Percentiles rank a stretch among this genome's conserved stretches.
These are phyloP conservation scores for Thymallus thymallus DNA, from an alignment of 2,113 vertebrate species.

Conservation along the genomic window DNA sequence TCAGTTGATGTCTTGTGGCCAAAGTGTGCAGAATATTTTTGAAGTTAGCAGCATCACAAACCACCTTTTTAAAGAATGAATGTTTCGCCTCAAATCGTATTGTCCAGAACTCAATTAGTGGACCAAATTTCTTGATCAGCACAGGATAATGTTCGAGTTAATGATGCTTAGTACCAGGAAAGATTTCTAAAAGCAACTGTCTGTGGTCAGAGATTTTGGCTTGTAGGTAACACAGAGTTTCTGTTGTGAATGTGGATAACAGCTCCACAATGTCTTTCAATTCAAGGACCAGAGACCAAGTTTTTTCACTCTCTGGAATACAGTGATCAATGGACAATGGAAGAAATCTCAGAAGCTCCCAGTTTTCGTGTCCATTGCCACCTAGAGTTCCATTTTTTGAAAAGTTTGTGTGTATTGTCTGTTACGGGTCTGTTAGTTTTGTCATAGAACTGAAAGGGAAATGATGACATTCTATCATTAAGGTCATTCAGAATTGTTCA, in stretches of 20 bases:
- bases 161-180: slow-evolving; percentile 38
- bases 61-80: slow-evolving; percentile 39
- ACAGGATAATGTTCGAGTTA: slow-evolving; percentile 40
- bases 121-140: slow-evolving; percentile 30
- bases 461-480: slow-evolving; percentile 10
- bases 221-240: slow-evolving; percentile 38
- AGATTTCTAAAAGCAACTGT: slow-evolving; percentile 30
- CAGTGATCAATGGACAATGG: slow-evolving; percentile 14
- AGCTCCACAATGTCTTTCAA: slow-evolving; percentile 41
- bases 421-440: slow-evolving; percentile 28
- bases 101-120: slow-evolving; percentile 36
- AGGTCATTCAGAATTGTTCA: slow-evolving; percentile 9
- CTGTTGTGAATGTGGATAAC: slow-evolving; percentile 30
- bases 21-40: slow-evolving; percentile 32
- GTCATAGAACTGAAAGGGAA: slow-evolving; percentile 24
- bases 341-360: slow-evolving; percentile 15
- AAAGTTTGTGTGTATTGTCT: slow-evolving; percentile 20
- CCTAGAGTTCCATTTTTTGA: slow-evolving; percentile 9
- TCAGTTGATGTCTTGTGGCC: slow-evolving; percentile 44
- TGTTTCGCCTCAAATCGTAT: slow-evolving; percentile 43
- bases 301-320: slow-evolving; percentile 23
- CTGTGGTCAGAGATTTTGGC: slow-evolving; percentile 41
- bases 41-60: slow-evolving; percentile 14
- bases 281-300: slow-evolving; percentile 30
- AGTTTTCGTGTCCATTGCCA: slow-evolving; percentile 23